These are phyloP conservation scores for Lymantria monacha DNA, from an alignment of 2,888 invertebrate genomes.

Conservation along the genomic window DNA sequence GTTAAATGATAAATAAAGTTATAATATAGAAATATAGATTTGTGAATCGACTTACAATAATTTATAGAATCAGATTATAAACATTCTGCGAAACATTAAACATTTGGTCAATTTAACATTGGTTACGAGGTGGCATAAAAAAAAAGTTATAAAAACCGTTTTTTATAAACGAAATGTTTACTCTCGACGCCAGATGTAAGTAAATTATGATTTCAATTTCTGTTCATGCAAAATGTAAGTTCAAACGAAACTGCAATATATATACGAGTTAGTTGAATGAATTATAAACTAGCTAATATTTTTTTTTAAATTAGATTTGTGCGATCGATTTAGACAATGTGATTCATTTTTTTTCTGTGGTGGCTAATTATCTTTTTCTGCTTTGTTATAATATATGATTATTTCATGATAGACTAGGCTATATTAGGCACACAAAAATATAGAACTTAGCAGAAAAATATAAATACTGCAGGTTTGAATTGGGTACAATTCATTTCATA, in stretches of 20 bases:
- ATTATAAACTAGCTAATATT: too few species aligned
- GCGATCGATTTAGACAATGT: too few species aligned
- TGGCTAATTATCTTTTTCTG: too few species aligned
- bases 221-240: background rate
- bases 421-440: too few species aligned
- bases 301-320: too few species aligned
- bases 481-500: too few species aligned
- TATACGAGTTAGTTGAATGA: background rate
- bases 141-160: slow-evolving; percentile 14
- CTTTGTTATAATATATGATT: too few species aligned
- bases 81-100: slow-evolving; percentile 14
- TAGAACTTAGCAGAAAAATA: too few species aligned
- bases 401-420: too few species aligned
- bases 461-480: too few species aligned
- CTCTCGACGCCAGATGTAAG: slow-evolving; percentile 3
- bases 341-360: too few species aligned
- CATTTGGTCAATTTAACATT: slow-evolving; percentile 14
- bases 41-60: background rate
- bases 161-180: slow-evolving; percentile 14
- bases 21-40: background rate
- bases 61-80: background rate
- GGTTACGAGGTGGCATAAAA: slow-evolving; percentile 7
- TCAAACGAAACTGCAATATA: background rate
- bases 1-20: too few species aligned
- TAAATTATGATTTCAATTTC: slow-evolving; percentile 3